phyloP scores from a whole-genome alignment of 1,140 invertebrate genomes.

The Steinernema feltiae region DNA sequence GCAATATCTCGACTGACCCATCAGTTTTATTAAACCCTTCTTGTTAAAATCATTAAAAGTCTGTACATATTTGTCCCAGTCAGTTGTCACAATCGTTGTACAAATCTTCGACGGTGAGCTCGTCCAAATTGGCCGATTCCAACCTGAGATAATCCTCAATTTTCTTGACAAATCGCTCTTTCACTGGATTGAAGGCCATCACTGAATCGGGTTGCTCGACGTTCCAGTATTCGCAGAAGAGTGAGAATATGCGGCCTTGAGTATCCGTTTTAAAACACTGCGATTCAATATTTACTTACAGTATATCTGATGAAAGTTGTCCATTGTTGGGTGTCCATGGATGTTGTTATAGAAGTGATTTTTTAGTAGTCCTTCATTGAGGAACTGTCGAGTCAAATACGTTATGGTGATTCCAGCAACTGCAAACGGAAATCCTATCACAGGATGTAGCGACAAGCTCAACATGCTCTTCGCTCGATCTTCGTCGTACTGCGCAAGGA shows the following conservation, averaged over 20 bases:
- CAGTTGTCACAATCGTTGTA: background rate
- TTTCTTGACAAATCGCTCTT: slow-evolving; percentile 12
- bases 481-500: slow-evolving; percentile 74
- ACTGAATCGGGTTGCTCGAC: slow-evolving; percentile 22
- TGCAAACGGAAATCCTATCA: slow-evolving; percentile 65
- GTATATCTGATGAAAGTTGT: slow-evolving; percentile 83
- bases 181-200: slow-evolving; percentile 27
- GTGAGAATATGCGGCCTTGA: slow-evolving; percentile 30
- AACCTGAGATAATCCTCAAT: background rate
- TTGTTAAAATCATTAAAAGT: background rate
- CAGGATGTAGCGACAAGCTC: slow-evolving; percentile 78
- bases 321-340: slow-evolving; percentile 65
- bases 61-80: background rate
- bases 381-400: slow-evolving; percentile 73
- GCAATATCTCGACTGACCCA: too few species aligned
- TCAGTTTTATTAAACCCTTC: background rate
- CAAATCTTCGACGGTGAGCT: background rate
- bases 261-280: slow-evolving; percentile 20
- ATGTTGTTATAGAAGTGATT: slow-evolving; percentile 72
- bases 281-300: slow-evolving; percentile 63
- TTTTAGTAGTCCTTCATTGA: slow-evolving; percentile 75
- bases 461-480: slow-evolving; percentile 73
- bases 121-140: slow-evolving; percentile 3
- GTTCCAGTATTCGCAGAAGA: slow-evolving; percentile 26
- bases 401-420: slow-evolving; percentile 83